Evolutionary conservation across 2,113 vertebrate species (phyloP).

Genomic region (Phocoena sinus): DNA sequence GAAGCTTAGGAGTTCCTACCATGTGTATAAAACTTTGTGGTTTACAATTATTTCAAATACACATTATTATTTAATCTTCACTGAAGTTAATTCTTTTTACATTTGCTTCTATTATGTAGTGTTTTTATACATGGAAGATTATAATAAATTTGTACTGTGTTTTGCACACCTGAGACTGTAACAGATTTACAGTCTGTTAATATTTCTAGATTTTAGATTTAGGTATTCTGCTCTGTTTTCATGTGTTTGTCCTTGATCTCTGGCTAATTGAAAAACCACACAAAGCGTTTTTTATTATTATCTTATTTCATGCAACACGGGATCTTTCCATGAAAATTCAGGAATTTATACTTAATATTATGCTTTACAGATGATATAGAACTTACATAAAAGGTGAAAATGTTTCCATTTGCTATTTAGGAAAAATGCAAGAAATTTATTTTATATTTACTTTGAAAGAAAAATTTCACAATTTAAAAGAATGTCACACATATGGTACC

Average conservation of each 20-base stretch:
- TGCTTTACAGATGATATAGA: not conserved
- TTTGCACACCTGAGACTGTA: not conserved
- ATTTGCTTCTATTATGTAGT: not conserved
- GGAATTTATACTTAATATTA: not conserved
- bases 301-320: not conserved
- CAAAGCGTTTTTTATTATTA: not conserved
- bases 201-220: not conserved
- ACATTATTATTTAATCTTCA: not conserved
- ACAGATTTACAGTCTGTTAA: not conserved
- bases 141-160: not conserved
- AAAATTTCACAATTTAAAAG: not conserved
- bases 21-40: not conserved
- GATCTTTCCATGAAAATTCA: not conserved
- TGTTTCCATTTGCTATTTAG: not conserved
- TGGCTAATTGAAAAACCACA: not conserved
- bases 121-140: not conserved
- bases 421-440: not conserved
- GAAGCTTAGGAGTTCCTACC: not conserved
- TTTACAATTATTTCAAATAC: not conserved
- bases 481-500: not conserved
- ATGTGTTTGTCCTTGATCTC: not conserved
- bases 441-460: slow-evolving; percentile 18
- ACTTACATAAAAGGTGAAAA: not conserved
- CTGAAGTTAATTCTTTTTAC: not conserved
- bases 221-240: not conserved